Evolutionary conservation across 2,113 vertebrate genomes (phyloP).

Genomic region (Mormyrus lacerda): DNA sequence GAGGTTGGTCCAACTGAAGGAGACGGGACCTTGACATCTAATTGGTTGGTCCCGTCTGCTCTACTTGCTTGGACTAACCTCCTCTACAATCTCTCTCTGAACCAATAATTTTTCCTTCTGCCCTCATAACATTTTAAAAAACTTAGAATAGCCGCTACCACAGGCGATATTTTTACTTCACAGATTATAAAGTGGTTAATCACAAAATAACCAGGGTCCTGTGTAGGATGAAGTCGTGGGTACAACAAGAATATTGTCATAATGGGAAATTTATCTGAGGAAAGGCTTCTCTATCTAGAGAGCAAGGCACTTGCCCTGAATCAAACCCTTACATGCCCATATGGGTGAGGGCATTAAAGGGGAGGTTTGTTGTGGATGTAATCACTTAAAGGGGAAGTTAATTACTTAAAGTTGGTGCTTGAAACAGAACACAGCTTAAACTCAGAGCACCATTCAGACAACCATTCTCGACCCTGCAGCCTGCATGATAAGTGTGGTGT

Average conservation of each 20-base stretch:
- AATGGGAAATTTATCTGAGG: not conserved
- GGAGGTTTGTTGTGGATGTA: not conserved
- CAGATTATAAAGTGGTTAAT: not conserved
- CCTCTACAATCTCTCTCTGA: too few relatives aligned
- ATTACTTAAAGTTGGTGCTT: not conserved
- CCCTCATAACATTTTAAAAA: not conserved
- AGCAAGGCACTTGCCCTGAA: not conserved
- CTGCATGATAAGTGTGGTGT: not conserved
- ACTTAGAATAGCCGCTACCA: not conserved
- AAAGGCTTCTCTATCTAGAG: not conserved
- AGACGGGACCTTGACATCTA: too few relatives aligned
- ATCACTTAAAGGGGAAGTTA: not conserved
- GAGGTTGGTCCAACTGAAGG: too few relatives aligned
- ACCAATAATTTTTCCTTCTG: too few relatives aligned
- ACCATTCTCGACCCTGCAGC: not conserved
- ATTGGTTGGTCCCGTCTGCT: too few relatives aligned
- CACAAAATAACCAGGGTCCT: not conserved
- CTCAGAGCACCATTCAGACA: not conserved
- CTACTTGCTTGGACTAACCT: too few relatives aligned
- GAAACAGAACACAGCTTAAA: not conserved
- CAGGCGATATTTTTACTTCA: not conserved
- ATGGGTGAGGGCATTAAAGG: not conserved
- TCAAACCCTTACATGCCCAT: not conserved
- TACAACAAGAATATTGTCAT: not conserved
- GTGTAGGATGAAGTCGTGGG: not conserved